Evolutionary conservation across 2,113 vertebrate species (phyloP).

Genomic region (Periophthalmus modestus): DNA sequence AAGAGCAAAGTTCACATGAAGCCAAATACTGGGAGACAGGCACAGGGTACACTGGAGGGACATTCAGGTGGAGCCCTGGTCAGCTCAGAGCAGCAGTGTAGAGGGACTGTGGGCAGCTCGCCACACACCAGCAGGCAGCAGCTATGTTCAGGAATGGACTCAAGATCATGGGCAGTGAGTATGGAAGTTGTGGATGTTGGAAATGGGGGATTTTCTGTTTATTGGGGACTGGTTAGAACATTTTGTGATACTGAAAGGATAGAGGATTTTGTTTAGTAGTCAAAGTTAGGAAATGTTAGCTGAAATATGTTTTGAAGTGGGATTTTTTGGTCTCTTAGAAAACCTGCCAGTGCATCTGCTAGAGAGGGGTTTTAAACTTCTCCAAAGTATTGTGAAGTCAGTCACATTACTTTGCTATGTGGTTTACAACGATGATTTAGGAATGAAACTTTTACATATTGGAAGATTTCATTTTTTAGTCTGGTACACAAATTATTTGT

Average conservation of each 20-base stretch:
- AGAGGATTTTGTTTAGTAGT: not conserved
- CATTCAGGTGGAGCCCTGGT: slow-evolving; percentile 29
- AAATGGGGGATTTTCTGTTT: not conserved
- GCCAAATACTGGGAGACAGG: slow-evolving; percentile 61
- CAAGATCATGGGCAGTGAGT: slow-evolving; percentile 74
- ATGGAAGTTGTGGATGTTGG: slow-evolving; percentile 10
- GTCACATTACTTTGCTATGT: too few species aligned
- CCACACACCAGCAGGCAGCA: not conserved
- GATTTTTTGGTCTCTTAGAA: too few species aligned
- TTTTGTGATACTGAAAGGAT: not conserved
- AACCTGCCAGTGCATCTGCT: too few species aligned
- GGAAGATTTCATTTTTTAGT: too few species aligned
- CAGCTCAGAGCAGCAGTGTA: slow-evolving; percentile 4
- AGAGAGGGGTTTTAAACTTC: not conserved
- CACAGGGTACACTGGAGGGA: slow-evolving; percentile 21
- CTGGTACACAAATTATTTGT: too few species aligned
- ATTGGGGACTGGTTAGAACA: not conserved
- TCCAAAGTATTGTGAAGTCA: too few species aligned
- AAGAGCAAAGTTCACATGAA: slow-evolving; percentile 76
- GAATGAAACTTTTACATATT: too few species aligned
- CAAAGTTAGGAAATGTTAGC: not conserved
- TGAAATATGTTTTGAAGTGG: not conserved
- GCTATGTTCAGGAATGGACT: slow-evolving; percentile 66
- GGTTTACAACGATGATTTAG: too few species aligned
- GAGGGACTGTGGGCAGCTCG: not conserved